phyloP scores from a whole-genome alignment of 2,888 invertebrate species.

The Andrena dorsata region DNA sequence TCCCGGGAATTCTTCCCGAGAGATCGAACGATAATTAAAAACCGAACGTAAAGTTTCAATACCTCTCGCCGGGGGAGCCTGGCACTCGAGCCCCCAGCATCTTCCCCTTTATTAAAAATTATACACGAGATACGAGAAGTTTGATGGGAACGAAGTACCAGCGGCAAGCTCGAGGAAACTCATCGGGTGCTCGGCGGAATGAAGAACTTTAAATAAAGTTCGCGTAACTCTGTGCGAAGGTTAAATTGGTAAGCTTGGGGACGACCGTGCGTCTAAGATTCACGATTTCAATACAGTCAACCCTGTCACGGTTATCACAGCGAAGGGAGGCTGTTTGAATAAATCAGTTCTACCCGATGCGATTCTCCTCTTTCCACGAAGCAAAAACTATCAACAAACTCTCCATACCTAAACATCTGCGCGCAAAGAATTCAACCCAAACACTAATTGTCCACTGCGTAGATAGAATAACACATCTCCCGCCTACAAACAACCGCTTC shows the following conservation, averaged over 20 bases:
- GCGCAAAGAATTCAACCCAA: too few relatives aligned
- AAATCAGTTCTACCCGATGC: too few relatives aligned
- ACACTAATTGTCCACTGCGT: too few relatives aligned
- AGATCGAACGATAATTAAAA: slow-evolving; percentile 33
- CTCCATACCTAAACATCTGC: too few relatives aligned
- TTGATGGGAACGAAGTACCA: slow-evolving; percentile 45
- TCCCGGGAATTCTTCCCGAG: background rate
- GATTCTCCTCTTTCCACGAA: background rate
- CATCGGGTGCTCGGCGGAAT: slow-evolving; percentile 31
- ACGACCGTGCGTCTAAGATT: slow-evolving; percentile 13
- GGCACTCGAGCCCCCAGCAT: slow-evolving; percentile 18
- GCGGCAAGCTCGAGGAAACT: slow-evolving; percentile 31
- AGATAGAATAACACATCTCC: too few relatives aligned
- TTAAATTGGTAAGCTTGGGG: slow-evolving; percentile 49
- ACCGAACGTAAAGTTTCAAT: slow-evolving; percentile 5
- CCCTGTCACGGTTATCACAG: slow-evolving; percentile 23
- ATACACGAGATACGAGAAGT: slow-evolving; percentile 48
- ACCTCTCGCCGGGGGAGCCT: background rate
- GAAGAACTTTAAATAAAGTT: slow-evolving; percentile 60
- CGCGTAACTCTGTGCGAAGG: slow-evolving; percentile 25
- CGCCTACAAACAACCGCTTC: too few relatives aligned
- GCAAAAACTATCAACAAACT: background rate
- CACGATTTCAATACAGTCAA: slow-evolving; percentile 48
- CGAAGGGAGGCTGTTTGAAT: background rate
- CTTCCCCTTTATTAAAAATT: slow-evolving; percentile 57